Base-by-base conservation (phyloP, 37 sponge, comb jelly and placozoan genomes). In the Aplysina aerophoba region DNA sequence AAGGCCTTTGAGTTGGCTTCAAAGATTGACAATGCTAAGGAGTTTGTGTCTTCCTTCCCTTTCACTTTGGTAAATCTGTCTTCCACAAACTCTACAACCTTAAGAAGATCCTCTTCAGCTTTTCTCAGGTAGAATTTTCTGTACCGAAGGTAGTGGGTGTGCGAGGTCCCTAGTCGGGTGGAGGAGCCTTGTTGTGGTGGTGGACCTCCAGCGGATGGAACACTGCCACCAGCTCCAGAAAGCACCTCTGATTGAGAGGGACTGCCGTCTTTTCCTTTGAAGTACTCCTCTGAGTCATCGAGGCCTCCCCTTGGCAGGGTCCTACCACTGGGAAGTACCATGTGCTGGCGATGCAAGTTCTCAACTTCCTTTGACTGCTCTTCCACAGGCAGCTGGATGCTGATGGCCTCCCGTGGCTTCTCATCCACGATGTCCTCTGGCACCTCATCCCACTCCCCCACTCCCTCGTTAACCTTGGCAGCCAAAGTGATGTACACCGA, bases 401-500 rank as follows among this genome's bases (percentile, higher is more conserved):
- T 58, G 24, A 34, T 28, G 38, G 59, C 63, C 31, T 82, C 82
- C 39, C 35, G 5, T 16, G 63, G 82, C 39, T 62, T 8, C 12
- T 54, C 33, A 1, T 27, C 75, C 19, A 83, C 79, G 44, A 63
- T 25, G 59, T 82, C 82, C 16, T 24, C 24, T 39, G 78, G 37
- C 4, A 75, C 78, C 54, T 75, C 78, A 36, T 75, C 78, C 78
- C 78, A 75, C 37, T 75, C 78, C n/a, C 37, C 37, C 21, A 30
- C 78, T 39, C 25, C 25, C 8, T 30, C 62, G 28, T 53, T 16
- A 33, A 34, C 36, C 81, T 33, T 58, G 8, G 88, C 83, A 34
- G 86, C 94, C 83, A 91, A 81, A 53, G 87, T 88, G 83, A 84
- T 87, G 71, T 85, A 85, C 37, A 85, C 88, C 78, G 86, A 85